Evolutionary conservation across 2,113 vertebrate genomes (phyloP).

Genomic region (Micromys minutus): DNA sequence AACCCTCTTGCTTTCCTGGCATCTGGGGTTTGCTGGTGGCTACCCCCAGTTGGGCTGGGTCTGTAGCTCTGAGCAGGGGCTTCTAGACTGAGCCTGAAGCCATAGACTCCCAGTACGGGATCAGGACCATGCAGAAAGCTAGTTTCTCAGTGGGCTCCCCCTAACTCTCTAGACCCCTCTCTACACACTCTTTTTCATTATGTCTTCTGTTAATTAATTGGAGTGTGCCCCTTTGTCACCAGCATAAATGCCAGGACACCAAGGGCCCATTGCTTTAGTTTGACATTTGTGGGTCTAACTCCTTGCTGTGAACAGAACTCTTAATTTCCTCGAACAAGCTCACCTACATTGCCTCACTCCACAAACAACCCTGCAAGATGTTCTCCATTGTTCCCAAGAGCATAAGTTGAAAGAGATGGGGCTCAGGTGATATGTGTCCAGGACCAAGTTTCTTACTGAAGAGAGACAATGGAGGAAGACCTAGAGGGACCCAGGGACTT

Average conservation of each 20-base stretch:
- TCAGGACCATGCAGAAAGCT: background rate
- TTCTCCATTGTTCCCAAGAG: no score
- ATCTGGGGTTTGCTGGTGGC: no score
- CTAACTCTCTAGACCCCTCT: background rate
- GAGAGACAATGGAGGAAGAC: background rate
- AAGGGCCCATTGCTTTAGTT: background rate
- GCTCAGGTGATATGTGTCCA: background rate
- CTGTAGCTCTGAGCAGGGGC: background rate
- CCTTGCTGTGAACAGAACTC: background rate
- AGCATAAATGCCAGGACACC: background rate
- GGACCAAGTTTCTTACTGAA: background rate
- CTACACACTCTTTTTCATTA: background rate
- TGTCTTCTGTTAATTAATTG: fast-evolving
- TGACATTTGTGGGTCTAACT: background rate
- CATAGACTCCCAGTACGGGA: background rate
- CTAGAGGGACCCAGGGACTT: background rate
- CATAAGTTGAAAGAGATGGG: background rate
- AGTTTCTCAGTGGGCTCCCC: background rate
- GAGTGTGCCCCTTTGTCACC: no score
- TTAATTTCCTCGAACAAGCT: background rate
- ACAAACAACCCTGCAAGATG: background rate
- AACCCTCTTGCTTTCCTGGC: no score
- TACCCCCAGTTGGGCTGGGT: background rate
- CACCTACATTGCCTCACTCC: background rate
- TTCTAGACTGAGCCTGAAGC: background rate